Evolutionary conservation across 1,140 invertebrate species (phyloP).

Genomic region (Apis florea): DNA sequence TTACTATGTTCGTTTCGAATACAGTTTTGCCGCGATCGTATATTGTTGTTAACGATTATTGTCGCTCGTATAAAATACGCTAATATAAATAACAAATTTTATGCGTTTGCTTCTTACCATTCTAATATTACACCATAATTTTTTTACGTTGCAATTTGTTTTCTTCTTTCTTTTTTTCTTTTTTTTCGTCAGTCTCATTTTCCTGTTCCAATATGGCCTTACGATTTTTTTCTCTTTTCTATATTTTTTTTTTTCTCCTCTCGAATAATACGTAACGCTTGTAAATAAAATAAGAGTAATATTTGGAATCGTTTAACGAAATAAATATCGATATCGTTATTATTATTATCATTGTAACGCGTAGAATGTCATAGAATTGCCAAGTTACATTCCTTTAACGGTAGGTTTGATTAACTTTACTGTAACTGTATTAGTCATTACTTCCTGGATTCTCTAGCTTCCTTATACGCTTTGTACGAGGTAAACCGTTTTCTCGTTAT

Average conservation of each 20-base stretch:
- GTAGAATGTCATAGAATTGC: constrained; percentile 25
- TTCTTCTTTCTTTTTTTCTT: neutral
- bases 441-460: constrained; percentile 40
- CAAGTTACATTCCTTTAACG: constrained; percentile 36
- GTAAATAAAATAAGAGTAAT: neutral
- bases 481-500: constrained; percentile 33
- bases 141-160: neutral
- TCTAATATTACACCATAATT: neutral
- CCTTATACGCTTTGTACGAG: constrained; percentile 32
- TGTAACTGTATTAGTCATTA: constrained; percentile 47
- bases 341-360: neutral
- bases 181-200: neutral
- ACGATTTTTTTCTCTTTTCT: neutral
- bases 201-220: neutral
- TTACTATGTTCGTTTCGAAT: neutral
- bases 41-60: constrained; percentile 7
- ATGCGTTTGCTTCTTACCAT: neutral
- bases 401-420: constrained; percentile 45
- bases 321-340: neutral
- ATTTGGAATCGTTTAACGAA: neutral
- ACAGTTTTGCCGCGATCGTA: neutral
- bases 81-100: neutral
- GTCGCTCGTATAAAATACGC: neutral
- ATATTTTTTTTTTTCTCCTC: neutral
- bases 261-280: neutral